These are phyloP conservation scores for Stichopus chloronotus DNA, from an alignment of 35 echinoderm and acorn worm species.

Conservation along the genomic window DNA sequence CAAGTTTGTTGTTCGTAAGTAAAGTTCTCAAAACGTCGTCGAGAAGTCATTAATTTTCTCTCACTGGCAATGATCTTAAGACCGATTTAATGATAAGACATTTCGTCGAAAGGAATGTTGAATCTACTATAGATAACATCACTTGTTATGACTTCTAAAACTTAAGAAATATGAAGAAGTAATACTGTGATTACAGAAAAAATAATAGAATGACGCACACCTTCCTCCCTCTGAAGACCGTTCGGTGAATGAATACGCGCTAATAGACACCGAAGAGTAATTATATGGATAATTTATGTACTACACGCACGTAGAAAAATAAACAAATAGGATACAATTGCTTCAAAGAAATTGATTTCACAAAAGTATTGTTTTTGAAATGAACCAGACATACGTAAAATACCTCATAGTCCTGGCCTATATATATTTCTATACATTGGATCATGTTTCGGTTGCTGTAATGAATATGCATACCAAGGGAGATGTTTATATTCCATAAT, in stretches of 20 bases:
- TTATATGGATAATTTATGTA: background rate
- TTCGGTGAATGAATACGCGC: background rate
- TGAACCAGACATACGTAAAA: background rate
- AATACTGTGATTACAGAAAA: too few relatives aligned
- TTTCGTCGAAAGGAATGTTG: too few relatives aligned
- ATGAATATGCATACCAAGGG: background rate
- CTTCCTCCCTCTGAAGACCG: background rate
- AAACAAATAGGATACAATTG: background rate
- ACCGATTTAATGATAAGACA: too few relatives aligned
- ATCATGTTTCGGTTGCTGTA: conserved; percentile 2
- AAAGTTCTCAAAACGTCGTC: too few relatives aligned
- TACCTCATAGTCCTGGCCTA: too few relatives aligned
- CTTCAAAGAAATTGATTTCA: background rate
- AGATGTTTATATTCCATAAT: background rate
- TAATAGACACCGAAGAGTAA: conserved; percentile 13
- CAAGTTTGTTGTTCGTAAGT: too few relatives aligned
- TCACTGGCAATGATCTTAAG: too few relatives aligned
- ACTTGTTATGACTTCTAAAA: too few relatives aligned
- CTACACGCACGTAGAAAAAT: conserved; percentile 3
- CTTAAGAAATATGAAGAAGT: too few relatives aligned
- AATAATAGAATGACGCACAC: too few relatives aligned
- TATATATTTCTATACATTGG: background rate
- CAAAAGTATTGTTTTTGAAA: background rate
- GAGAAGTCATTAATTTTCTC: too few relatives aligned
- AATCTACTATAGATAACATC: too few relatives aligned